Conservation (phyloP, 2,113 vertebrate species). For the Xiphias gladius region DNA sequence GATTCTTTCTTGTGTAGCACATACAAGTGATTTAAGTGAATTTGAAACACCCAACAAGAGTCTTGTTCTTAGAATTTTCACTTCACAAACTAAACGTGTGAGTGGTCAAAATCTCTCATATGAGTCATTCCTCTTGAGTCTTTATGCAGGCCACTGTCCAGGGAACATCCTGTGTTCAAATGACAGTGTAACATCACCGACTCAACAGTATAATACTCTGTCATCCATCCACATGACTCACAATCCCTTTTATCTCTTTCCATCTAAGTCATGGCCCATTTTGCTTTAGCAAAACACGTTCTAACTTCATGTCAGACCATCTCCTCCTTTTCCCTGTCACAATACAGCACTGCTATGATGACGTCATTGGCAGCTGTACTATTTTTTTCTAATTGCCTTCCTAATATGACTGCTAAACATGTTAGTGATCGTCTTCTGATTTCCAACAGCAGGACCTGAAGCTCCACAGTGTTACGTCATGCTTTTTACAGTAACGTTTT, state of each 20-base stretch:
- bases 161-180: not conserved
- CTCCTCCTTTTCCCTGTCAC: not conserved
- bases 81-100: not conserved
- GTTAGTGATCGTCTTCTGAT: not conserved
- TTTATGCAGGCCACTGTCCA: not conserved
- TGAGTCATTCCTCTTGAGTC: not conserved
- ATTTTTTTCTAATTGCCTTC: not conserved
- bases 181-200: conserved; percentile 12
- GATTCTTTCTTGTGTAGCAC: not conserved
- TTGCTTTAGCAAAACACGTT: not conserved
- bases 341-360: not conserved
- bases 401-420: not conserved
- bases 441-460: not conserved
- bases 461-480: not conserved
- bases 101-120: not conserved
- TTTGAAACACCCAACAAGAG: not conserved
- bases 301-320: not conserved
- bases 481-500: not conserved
- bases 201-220: not conserved
- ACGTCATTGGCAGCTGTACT: not conserved
- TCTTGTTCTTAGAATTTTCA: not conserved
- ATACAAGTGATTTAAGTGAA: not conserved
- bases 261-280: conserved; percentile 1
- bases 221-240: conserved; percentile 4
- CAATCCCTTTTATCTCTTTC: not conserved